Conservation (phyloP, 1,140 invertebrate genomes). For the Eufriesea mexicana region DNA sequence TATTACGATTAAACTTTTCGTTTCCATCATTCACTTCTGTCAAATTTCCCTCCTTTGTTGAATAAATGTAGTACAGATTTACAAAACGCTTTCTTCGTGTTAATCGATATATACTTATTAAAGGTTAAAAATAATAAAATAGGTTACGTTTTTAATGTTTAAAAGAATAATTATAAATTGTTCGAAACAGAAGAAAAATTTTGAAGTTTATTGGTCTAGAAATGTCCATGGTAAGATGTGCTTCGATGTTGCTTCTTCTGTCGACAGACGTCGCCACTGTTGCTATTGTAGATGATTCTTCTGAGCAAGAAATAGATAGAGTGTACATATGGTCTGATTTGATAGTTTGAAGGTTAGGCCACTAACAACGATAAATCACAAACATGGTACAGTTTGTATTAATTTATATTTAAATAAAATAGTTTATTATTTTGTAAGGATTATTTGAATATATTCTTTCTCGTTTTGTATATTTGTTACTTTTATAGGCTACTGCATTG, state of each 20-base stretch:
- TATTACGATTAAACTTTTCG: not conserved
- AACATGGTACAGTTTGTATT: slow-evolving; percentile 18
- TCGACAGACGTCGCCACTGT: not conserved
- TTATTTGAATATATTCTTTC: not conserved
- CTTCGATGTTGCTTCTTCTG: not conserved
- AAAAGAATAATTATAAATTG: not conserved
- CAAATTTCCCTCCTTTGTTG: not conserved
- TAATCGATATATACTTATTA: not conserved
- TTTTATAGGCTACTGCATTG: slow-evolving; percentile 65
- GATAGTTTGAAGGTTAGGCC: not conserved
- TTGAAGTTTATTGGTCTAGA: not conserved
- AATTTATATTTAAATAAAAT: not conserved
- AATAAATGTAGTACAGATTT: not conserved
- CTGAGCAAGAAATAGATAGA: not conserved
- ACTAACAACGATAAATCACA: not conserved
- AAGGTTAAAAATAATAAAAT: slow-evolving; percentile 3
- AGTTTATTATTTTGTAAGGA: not conserved
- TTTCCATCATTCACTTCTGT: not conserved
- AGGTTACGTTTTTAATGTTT: slow-evolving; percentile 12
- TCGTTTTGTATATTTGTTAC: not conserved
- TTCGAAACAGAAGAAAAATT: slow-evolving; percentile 38
- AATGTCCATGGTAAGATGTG: not conserved
- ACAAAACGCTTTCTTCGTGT: not conserved
- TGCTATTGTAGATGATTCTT: not conserved
- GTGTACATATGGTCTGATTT: no score